Evolutionary conservation across 2,888 invertebrate genomes (phyloP).

Genomic region (Drosophila parthenogenetica): DNA sequence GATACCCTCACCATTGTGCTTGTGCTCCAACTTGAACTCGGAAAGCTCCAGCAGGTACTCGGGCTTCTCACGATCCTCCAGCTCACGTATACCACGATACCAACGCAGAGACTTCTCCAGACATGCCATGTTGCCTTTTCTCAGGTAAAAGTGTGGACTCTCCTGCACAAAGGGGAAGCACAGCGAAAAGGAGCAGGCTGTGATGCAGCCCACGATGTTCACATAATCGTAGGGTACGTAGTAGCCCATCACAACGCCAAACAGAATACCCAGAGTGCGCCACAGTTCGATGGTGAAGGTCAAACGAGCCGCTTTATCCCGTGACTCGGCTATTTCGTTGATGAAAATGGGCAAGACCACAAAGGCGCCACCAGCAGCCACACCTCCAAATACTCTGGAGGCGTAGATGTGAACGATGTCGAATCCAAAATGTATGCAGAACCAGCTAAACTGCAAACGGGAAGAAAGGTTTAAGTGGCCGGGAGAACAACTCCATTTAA

Average conservation of each 20-base stretch:
- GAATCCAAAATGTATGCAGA: slow-evolving; percentile 80
- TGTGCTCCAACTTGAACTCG: slow-evolving; percentile 67
- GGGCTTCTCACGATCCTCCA: slow-evolving; percentile 76
- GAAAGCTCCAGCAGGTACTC: slow-evolving; percentile 74
- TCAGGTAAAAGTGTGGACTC: slow-evolving; percentile 78
- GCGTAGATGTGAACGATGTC: slow-evolving; percentile 80
- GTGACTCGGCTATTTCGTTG: slow-evolving; percentile 74
- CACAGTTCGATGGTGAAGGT: slow-evolving; percentile 73
- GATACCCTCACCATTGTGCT: slow-evolving; percentile 25
- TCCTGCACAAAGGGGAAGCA: slow-evolving; percentile 82
- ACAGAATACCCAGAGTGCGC: slow-evolving; percentile 76
- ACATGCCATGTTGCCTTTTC: slow-evolving; percentile 61
- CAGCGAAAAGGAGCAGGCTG: slow-evolving; percentile 76
- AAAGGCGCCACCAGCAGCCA: slow-evolving; percentile 78
- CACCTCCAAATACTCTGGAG: slow-evolving; percentile 79
- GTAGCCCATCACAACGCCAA: slow-evolving; percentile 73
- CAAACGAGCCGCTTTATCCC: slow-evolving; percentile 67
- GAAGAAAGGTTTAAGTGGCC: background rate
- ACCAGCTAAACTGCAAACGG: slow-evolving; percentile 76
- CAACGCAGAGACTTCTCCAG: slow-evolving; percentile 83
- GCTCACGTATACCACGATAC: slow-evolving; percentile 82
- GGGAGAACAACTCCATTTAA: too few relatives aligned
- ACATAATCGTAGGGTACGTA: slow-evolving; percentile 67
- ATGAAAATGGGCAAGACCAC: slow-evolving; percentile 81
- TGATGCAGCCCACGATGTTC: slow-evolving; percentile 66